Percentiles rank a stretch among this genome's conserved stretches.
These are phyloP conservation scores for Leptonema lineaticorne DNA, from an alignment of 1,140 invertebrate genomes.

Conservation along the genomic window DNA sequence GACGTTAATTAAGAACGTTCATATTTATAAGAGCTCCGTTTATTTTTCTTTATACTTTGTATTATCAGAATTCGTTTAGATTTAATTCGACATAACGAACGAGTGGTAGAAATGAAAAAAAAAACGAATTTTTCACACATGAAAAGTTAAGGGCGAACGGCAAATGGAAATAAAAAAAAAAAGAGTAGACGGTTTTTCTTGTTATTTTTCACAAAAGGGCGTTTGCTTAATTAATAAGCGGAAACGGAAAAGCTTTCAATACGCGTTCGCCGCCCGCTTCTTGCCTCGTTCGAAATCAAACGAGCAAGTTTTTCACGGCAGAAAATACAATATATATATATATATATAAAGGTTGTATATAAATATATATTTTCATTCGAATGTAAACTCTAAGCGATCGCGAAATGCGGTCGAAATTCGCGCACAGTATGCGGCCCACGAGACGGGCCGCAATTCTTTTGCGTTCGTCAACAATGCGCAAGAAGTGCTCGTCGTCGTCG, in stretches of 20 bases:
- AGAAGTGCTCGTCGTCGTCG: not conserved
- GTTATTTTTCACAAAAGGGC: not conserved
- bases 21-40: too few relatives aligned
- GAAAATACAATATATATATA: too few relatives aligned
- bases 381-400: too few relatives aligned
- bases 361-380: too few relatives aligned
- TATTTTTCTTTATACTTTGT: too few relatives aligned
- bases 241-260: constrained; percentile 32
- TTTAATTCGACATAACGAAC: too few relatives aligned
- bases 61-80: too few relatives aligned
- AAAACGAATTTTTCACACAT: not conserved
- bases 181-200: not conserved
- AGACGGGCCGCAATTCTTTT: not conserved
- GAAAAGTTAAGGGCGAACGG: not conserved
- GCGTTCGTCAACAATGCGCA: not conserved
- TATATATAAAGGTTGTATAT: too few relatives aligned
- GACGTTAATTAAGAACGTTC: too few relatives aligned
- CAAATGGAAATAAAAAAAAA: too few relatives aligned
- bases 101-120: constrained; percentile 13
- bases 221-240: constrained; percentile 24
- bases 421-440: not conserved
- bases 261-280: constrained; percentile 18
- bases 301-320: constrained; percentile 18
- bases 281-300: constrained; percentile 11
- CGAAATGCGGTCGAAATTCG: constrained; percentile 14